Base-by-base conservation (phyloP, 2,888 invertebrate species). In the Lochmaea capreae region DNA sequence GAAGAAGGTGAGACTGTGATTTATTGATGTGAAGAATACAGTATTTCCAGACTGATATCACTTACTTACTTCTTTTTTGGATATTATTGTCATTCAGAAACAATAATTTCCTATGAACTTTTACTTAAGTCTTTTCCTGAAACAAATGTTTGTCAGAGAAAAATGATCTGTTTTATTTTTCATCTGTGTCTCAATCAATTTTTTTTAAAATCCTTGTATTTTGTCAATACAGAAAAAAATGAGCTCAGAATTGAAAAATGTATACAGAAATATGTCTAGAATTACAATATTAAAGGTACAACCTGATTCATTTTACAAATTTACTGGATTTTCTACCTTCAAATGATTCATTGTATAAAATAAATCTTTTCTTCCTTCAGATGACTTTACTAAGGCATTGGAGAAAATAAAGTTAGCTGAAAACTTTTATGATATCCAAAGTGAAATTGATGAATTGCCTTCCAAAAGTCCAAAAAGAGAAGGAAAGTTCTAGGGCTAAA, bases 381-480 rank as follows among this genome's bases (percentile, higher is more conserved):
- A 67, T 26, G 58, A 67, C 67, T 67, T 57, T 42, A 58, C 42
- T 42, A 57, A 57, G 58, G 58, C 67, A 43, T 57, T 58, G 18
- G 58, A 39, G 12, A 57, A 67, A 67, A 33, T 67, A 54, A 58
- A 67, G 43, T 2, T 16, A 58, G 67, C 67, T 58, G 67, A 67
- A 67, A 67, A 67, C 58, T 58, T 57, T 67, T 57, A 57, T n/a
- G 57, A 67, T 39, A 57, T 67, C 39, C 67, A 54, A 57, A 52
- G 67, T 67, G 67, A 57, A 58, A 67, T 6, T 67, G 67, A 67
- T n/a, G 58, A 67, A 67, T 16, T 67, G 67, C 67, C 57, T 66
- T 22, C 66, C 43, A 66, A 43, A 66, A 54, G 66, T 0, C 66
- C 66, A 66, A 52, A 33, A 62, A 62, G 33, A 42, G 22, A 62